phyloP scores from a whole-genome alignment of 2,888 invertebrate species.

The Synergus laeviventris region DNA sequence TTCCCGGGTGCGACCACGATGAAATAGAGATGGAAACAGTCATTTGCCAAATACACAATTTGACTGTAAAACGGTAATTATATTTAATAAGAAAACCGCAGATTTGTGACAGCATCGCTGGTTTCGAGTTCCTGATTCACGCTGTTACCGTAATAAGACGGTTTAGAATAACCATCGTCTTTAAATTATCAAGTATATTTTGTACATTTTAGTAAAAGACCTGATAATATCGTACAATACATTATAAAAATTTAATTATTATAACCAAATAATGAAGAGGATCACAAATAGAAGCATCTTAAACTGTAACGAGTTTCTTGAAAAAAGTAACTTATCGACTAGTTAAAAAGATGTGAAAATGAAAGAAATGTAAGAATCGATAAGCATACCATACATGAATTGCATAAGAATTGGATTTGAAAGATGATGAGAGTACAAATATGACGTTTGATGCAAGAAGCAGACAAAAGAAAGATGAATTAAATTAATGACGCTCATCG shows the following conservation, averaged over 20 bases:
- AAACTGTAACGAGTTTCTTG: too few relatives aligned
- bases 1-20: conserved; percentile 54
- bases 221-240: background rate
- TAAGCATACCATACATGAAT: conserved; percentile 3
- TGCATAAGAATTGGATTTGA: conserved; percentile 14
- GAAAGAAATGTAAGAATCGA: background rate
- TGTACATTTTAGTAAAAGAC: background rate
- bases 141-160: background rate
- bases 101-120: conserved; percentile 58
- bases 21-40: conserved; percentile 68
- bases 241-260: background rate
- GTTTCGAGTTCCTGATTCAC: conserved; percentile 54
- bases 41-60: conserved; percentile 69
- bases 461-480: conserved; percentile 27
- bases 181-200: background rate
- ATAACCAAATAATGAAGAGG: background rate
- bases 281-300: too few relatives aligned
- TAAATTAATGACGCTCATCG: conserved; percentile 24
- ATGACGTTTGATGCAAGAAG: conserved; percentile 19
- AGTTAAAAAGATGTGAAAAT: background rate
- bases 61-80: conserved; percentile 70
- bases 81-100: conserved; percentile 75
- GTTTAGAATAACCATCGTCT: conserved; percentile 9
- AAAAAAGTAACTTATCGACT: too few relatives aligned
- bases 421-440: conserved; percentile 29